A percentile compares a stretch with the other conserved stretches of the same genome.
Evolutionary conservation across 2,888 invertebrate species (phyloP).

Genomic region (Catocala sponsa): DNA sequence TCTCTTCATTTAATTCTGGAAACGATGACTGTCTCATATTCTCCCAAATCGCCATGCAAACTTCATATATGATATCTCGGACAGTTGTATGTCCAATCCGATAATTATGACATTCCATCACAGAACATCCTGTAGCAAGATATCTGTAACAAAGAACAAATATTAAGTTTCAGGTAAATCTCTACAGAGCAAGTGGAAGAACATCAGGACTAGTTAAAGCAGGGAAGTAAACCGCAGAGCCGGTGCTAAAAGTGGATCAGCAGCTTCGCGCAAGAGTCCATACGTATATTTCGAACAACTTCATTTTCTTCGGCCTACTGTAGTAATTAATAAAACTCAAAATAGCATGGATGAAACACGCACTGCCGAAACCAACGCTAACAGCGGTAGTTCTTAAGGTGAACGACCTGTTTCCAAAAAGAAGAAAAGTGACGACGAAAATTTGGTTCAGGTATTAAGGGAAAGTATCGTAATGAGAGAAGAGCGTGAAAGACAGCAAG

Average conservation of each 20-base stretch:
- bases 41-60: slow-evolving; percentile 13
- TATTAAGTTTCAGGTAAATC: slow-evolving; percentile 47
- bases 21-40: too few species aligned
- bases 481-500: slow-evolving; percentile 51
- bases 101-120: slow-evolving; percentile 30
- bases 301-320: slow-evolving; percentile 52
- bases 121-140: too few species aligned
- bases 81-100: slow-evolving; percentile 32
- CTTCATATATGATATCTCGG: slow-evolving; percentile 31
- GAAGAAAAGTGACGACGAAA: slow-evolving; percentile 51
- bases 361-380: background rate
- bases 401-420: slow-evolving; percentile 22
- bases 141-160: slow-evolving; percentile 13
- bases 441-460: slow-evolving; percentile 48
- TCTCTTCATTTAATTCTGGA: too few species aligned
- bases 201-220: slow-evolving; percentile 33
- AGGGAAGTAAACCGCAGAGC: slow-evolving; percentile 51
- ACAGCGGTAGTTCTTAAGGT: slow-evolving; percentile 37
- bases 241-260: slow-evolving; percentile 52
- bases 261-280: slow-evolving; percentile 24
- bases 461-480: slow-evolving; percentile 53
- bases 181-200: slow-evolving; percentile 21
- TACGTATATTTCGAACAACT: slow-evolving; percentile 52
- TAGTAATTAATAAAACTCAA: slow-evolving; percentile 12
- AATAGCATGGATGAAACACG: too few species aligned